Percentiles rank a stretch among this genome's conserved stretches.
These are phyloP conservation scores for Misgurnus anguillicaudatus DNA, from an alignment of 2,113 vertebrate species.

Conservation along the genomic window DNA sequence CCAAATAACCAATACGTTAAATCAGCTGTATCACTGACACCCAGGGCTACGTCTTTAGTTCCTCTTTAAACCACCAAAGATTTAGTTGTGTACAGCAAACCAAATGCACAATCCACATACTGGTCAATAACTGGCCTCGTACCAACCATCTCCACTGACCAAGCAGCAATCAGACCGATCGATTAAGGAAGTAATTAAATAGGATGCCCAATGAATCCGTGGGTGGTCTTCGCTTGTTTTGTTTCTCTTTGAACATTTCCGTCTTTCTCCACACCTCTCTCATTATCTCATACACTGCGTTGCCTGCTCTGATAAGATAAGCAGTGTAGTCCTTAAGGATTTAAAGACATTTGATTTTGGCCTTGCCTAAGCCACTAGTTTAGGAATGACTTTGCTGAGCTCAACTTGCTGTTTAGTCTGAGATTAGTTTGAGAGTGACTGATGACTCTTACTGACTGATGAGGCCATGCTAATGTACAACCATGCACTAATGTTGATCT, in stretches of 20 bases:
- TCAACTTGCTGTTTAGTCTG: conserved; percentile 15
- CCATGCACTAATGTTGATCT: conserved; percentile 41
- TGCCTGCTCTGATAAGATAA: conserved; percentile 45
- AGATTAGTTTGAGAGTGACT: conserved; percentile 31
- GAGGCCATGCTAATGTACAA: conserved; percentile 8
- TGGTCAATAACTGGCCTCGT: conserved; percentile 63
- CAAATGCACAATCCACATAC: conserved; percentile 61
- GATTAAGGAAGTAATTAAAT: conserved; percentile 70
- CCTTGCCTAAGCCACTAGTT: not conserved
- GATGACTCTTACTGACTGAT: conserved; percentile 36
- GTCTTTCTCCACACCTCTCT: conserved; percentile 40
- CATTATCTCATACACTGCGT: conserved; percentile 29
- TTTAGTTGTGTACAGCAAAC: conserved; percentile 59
- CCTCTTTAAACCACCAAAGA: conserved; percentile 15
- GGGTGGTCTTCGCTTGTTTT: conserved; percentile 49
- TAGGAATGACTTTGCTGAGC: conserved; percentile 19
- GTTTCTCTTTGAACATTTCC: conserved; percentile 32
- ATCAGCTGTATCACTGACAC: not conserved
- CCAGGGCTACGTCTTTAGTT: not conserved
- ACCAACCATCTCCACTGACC: conserved; percentile 61
- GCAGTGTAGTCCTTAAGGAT: conserved; percentile 30
- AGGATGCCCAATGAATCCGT: conserved; percentile 62
- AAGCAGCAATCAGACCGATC: conserved; percentile 58
- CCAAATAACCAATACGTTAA: not conserved
- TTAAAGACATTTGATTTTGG: conserved; percentile 20